phyloP scores from a whole-genome alignment of 1,140 invertebrate species.

The Aphaenogaster ashmeadi region DNA sequence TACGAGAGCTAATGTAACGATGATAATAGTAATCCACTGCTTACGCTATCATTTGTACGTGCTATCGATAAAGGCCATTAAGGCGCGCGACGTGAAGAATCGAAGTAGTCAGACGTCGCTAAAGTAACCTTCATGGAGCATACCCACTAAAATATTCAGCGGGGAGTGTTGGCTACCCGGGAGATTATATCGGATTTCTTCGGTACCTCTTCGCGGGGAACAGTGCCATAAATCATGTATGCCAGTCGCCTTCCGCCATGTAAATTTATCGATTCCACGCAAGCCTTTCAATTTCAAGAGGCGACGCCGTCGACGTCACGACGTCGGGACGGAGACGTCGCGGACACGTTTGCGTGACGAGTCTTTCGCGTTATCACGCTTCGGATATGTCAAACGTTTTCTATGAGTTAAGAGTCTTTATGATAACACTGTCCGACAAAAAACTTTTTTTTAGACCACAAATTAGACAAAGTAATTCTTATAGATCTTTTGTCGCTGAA shows the following conservation, averaged over 20 bases:
- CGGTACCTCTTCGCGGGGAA: constrained; percentile 37
- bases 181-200: constrained; percentile 55
- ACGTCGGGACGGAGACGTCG: constrained; percentile 7
- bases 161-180: constrained; percentile 28
- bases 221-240: constrained; percentile 52
- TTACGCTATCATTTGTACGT: constrained; percentile 1
- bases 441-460: too few species aligned
- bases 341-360: background rate
- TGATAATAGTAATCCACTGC: background rate
- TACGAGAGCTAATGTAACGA: background rate
- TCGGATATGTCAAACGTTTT: background rate
- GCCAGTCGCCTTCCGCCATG: constrained; percentile 42
- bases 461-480: too few species aligned
- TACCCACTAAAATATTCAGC: constrained; percentile 51
- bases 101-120: constrained; percentile 12
- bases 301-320: background rate
- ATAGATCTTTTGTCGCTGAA: too few species aligned
- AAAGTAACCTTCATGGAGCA: constrained; percentile 7
- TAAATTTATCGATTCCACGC: constrained; percentile 52
- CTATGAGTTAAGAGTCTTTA: background rate
- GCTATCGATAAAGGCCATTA: constrained; percentile 27
- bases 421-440: background rate
- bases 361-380: background rate
- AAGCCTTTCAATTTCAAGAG: constrained; percentile 46
- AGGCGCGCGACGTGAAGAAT: constrained; percentile 29